Evolutionary conservation across 2,888 invertebrate genomes (phyloP).

Genomic region (Gasteruption jaculator): DNA sequence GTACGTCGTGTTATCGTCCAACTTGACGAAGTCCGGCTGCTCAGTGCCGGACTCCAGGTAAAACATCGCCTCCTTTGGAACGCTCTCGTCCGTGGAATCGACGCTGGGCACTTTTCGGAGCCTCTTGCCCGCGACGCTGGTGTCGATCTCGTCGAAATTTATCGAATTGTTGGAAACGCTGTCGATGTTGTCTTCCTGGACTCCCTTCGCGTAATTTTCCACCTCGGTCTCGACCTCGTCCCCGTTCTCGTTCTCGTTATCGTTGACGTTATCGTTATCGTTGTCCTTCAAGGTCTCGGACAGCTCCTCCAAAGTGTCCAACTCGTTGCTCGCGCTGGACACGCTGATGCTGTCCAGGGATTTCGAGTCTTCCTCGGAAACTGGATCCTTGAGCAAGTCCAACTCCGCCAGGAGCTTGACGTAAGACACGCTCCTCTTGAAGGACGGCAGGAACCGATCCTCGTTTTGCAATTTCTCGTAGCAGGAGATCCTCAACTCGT

Average conservation of each 20-base stretch:
- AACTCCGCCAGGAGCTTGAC: constrained; percentile 69
- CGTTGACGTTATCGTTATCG: too few species aligned
- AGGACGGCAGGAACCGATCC: constrained; percentile 61
- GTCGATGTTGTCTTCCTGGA: too few species aligned
- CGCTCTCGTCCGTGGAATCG: constrained; percentile 30
- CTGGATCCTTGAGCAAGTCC: constrained; percentile 61
- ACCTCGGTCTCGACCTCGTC: constrained; percentile 16
- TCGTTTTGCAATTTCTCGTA: constrained; percentile 61
- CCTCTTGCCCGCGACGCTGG: constrained; percentile 16
- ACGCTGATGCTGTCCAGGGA: constrained; percentile 58
- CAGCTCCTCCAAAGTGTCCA: constrained; percentile 39
- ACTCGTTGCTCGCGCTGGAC: constrained; percentile 49
- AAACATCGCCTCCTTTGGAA: constrained; percentile 34
- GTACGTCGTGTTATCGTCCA: constrained; percentile 35
- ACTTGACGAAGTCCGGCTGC: constrained; percentile 33
- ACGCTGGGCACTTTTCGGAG: constrained; percentile 27
- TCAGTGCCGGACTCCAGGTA: constrained; percentile 36
- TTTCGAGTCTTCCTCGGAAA: constrained; percentile 57
- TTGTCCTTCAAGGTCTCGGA: constrained; percentile 26
- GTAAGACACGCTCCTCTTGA: constrained; percentile 65
- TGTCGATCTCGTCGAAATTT: constrained; percentile 29
- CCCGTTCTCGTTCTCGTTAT: too few species aligned
- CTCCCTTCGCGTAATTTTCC: too few species aligned
- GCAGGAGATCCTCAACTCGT: constrained; percentile 71
- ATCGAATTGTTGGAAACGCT: too few species aligned